Evolutionary conservation across 1,140 invertebrate genomes (phyloP).

Genomic region (Spodoptera litura): DNA sequence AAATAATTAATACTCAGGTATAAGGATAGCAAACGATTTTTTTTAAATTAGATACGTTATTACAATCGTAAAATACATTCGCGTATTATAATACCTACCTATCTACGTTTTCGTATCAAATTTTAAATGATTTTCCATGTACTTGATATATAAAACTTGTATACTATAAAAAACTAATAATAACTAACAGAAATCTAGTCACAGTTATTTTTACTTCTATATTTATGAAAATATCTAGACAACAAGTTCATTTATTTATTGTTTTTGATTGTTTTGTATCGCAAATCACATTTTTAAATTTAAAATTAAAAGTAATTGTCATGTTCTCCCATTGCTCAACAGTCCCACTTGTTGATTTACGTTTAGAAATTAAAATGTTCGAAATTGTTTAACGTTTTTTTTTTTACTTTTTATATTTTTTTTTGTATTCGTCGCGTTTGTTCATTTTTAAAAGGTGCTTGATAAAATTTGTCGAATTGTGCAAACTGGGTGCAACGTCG

Average conservation of each 20-base stretch:
- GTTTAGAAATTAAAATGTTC: conserved; percentile 15
- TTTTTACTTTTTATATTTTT: conserved; percentile 39
- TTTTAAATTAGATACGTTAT: conserved; percentile 60
- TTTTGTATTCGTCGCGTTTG: conserved; percentile 50
- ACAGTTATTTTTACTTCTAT: conserved; percentile 36
- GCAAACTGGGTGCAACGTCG: conserved; percentile 73
- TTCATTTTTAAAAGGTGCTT: conserved; percentile 64
- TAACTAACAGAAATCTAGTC: conserved; percentile 55
- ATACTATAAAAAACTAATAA: conserved; percentile 49
- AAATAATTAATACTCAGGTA: conserved; percentile 44
- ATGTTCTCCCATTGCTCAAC: conserved; percentile 40
- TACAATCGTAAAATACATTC: conserved; percentile 80
- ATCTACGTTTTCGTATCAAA: conserved; percentile 83
- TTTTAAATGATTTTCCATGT: conserved; percentile 71
- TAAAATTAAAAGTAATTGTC: conserved; percentile 42
- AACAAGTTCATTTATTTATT: conserved; percentile 27
- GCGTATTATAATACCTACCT: conserved; percentile 84
- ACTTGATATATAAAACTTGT: conserved; percentile 59
- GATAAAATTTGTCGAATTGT: conserved; percentile 69
- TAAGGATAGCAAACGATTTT: conserved; percentile 46
- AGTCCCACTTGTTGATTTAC: conserved; percentile 22
- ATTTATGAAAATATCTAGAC: conserved; percentile 46
- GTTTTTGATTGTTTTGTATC: conserved; percentile 15
- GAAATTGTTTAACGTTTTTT: conserved; percentile 22
- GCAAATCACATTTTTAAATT: conserved; percentile 30